Evolutionary conservation across 2,113 vertebrate genomes (phyloP), one percentile per base, ranked within the genome.

Genomic region (Brachyhypopomus occidentalis): DNA sequence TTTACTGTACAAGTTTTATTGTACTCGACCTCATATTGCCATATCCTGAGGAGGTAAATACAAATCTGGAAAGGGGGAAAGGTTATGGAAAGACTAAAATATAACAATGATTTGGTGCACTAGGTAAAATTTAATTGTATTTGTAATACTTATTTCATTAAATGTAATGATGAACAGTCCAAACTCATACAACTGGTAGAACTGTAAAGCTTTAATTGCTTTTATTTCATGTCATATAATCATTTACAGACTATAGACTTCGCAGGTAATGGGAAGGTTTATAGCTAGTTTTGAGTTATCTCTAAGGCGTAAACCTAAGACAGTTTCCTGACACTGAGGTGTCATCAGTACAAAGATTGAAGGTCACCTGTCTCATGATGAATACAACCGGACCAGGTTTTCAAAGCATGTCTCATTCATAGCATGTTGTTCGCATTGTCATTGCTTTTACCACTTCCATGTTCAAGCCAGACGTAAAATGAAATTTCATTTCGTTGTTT

Each of bases 1-100:
- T 83, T 64, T 60, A 66, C 11, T 17, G 34, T 83, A 78, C 56
- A 74, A 34, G 60, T 83, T 83, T 75, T 81, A 59, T 79, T 79
- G 77, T 60, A 79, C 67, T 36, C 3, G 17, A 34, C 9, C 34
- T 41, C 25, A 67, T 34, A 20, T 19, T 2, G 1, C 2, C 30
- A 8, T 20, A 14, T 36, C 12, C 2, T 1, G 34, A 69, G 36
- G n/a, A 22, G 23, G 3, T 12, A 56, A 70, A 38, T 20, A 2
- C 22, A 70, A 78, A 25, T 38, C 41, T 36, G 20, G 2, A 20
- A 38, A 11, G 36, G 20, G 58, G n/a, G 58, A 74, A n/a, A 11
- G 0, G 7, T 41, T 41, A 52, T 52, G 45, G 45, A 2, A 52
- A 52, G 45, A 52, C 45, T 14, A 45, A 45, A 45, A 45, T 30